Percentiles rank a stretch among this genome's conserved stretches.
phyloP scores from a whole-genome alignment of 2,888 invertebrate genomes.

The Ennomos erosarius region DNA sequence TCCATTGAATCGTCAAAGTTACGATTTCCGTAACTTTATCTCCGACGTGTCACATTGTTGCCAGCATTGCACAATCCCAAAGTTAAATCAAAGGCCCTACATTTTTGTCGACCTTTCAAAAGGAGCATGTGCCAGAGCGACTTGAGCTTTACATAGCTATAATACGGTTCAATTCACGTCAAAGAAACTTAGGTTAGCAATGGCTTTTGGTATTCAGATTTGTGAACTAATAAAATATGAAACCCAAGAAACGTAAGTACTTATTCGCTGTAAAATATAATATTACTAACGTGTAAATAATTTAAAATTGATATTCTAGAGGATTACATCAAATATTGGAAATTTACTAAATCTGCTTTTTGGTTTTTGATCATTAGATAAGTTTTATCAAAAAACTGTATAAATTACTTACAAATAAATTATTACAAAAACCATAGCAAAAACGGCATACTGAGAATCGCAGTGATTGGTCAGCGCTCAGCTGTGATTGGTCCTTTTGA shows the following conservation, averaged over 20 bases:
- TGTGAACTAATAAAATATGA: neutral
- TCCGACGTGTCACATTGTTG: neutral
- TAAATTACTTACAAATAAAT: no score
- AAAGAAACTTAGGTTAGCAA: slow-evolving; percentile 1
- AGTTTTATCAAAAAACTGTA: no score
- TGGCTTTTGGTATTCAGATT: slow-evolving; percentile 14
- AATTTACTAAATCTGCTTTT: no score
- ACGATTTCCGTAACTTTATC: no score
- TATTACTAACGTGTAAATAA: neutral
- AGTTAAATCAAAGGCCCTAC: slow-evolving; percentile 20
- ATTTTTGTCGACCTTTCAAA: slow-evolving; percentile 13
- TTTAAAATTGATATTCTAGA: neutral
- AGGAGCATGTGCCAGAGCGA: slow-evolving; percentile 20
- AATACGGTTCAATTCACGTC: slow-evolving; percentile 18
- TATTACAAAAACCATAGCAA: no score
- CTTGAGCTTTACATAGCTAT: slow-evolving; percentile 18
- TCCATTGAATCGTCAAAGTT: no score
- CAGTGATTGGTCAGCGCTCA: no score
- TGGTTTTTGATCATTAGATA: no score
- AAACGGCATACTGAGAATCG: no score
- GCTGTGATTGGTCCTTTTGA: no score
- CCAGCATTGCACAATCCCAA: slow-evolving; percentile 19
- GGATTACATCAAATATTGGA: no score
- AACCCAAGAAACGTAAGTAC: slow-evolving; percentile 9
- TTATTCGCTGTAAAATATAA: neutral